Conservation (phyloP, 1,140 invertebrate genomes). For the Muscidifurax raptorellus region DNA sequence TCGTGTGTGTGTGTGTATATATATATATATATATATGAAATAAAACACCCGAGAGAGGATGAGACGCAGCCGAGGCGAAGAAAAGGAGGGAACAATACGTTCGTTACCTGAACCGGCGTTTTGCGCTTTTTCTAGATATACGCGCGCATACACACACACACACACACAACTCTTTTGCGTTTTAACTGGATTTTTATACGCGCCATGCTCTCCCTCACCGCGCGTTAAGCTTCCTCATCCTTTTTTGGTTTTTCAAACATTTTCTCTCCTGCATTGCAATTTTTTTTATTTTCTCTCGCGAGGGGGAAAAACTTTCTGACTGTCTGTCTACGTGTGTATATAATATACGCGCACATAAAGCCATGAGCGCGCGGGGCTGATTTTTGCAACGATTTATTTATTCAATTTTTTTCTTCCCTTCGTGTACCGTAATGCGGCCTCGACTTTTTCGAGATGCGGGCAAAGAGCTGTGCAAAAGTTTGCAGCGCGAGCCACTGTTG, state of each 20-base stretch:
- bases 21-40: too few species aligned
- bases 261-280: neutral
- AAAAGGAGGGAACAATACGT: conserved; percentile 36
- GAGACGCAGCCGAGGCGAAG: conserved; percentile 19
- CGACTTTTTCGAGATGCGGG: conserved; percentile 12
- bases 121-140: neutral
- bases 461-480: neutral
- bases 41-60: conserved; percentile 14
- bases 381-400: conserved; percentile 11
- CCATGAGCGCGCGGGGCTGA: neutral
- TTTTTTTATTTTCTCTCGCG: neutral
- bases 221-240: neutral
- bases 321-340: neutral
- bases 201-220: neutral
- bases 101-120: conserved; percentile 19
- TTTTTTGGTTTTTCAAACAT: conserved; percentile 16
- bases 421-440: neutral
- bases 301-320: neutral
- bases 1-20: too few species aligned
- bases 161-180: neutral
- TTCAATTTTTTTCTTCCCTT: neutral
- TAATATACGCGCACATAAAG: too few species aligned
- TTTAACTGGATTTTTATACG: conserved; percentile 27
- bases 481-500: conserved; percentile 1
- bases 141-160: too few species aligned